A percentile compares a stretch with the other conserved stretches of the same genome.
phyloP scores from a whole-genome alignment of 2,888 invertebrate genomes.

The Conomelus anceps region DNA sequence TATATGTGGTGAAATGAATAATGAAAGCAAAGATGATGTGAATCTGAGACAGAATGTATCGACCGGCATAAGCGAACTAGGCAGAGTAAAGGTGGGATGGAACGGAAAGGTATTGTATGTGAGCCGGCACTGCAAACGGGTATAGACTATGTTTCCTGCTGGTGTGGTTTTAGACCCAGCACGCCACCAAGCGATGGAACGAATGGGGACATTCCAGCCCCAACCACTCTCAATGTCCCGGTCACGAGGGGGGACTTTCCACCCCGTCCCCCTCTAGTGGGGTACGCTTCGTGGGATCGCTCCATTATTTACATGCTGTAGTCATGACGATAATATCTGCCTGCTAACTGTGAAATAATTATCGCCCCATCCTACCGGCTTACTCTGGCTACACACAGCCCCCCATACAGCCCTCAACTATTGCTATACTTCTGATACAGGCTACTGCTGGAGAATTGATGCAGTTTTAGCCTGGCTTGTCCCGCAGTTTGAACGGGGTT shows the following conservation, averaged over 20 bases:
- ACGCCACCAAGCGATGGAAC: neutral
- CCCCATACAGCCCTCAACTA: neutral
- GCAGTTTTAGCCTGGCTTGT: neutral
- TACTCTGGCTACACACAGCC: neutral
- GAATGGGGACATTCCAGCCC: neutral
- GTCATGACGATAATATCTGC: constrained; percentile 6
- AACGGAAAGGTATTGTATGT: neutral
- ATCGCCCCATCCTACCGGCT: neutral
- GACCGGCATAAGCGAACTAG: neutral
- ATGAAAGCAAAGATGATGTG: neutral
- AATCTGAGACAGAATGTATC: neutral
- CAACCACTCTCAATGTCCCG: no score
- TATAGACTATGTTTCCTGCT: neutral
- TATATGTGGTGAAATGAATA: neutral
- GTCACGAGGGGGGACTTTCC: neutral
- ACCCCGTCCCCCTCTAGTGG: neutral
- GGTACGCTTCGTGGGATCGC: neutral
- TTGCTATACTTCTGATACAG: neutral
- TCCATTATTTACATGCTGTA: constrained; percentile 10
- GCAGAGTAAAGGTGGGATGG: neutral
- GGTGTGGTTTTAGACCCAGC: neutral
- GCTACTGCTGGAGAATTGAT: neutral
- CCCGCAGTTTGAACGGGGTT: neutral
- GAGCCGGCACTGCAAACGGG: neutral
- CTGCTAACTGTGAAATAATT: neutral